These are phyloP conservation scores for Ostrea edulis DNA, from an alignment of 1,140 invertebrate species.

Conservation along the genomic window DNA sequence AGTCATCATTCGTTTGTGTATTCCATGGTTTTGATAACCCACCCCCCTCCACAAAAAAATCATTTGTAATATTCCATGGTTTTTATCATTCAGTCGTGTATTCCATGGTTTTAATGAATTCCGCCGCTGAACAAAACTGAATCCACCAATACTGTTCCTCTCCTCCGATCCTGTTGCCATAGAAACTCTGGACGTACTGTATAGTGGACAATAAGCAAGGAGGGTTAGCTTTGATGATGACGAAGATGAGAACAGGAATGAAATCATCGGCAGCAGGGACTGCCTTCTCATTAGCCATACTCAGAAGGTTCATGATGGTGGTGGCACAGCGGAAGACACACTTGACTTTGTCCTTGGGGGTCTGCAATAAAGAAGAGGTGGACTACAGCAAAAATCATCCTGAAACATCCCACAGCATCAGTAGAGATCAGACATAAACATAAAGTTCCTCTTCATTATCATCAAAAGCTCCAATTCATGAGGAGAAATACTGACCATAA, in stretches of 20 bases:
- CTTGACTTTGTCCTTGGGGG: conserved; percentile 95
- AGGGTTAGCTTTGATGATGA: conserved; percentile 98
- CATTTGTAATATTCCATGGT: too few relatives aligned
- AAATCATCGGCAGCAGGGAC: conserved; percentile 98
- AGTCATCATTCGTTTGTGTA: conserved; percentile 78
- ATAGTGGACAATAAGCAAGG: conserved; percentile 96
- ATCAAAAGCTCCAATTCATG: too few relatives aligned
- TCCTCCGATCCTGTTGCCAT: conserved; percentile 89
- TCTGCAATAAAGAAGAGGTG: conserved; percentile 78
- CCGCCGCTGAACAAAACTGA: conserved; percentile 96
- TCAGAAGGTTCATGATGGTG: conserved; percentile 93
- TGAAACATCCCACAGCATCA: too few relatives aligned
- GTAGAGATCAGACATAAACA: too few relatives aligned
- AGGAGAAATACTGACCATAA: too few relatives aligned
- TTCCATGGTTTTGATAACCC: conserved; percentile 99
- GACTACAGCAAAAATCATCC: too few relatives aligned
- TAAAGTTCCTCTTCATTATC: too few relatives aligned
- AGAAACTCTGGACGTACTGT: conserved; percentile 97
- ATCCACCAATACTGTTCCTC: conserved; percentile 99
- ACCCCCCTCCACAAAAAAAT: conserved; percentile 94
- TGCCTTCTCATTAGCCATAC: conserved; percentile 87
- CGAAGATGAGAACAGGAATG: conserved; percentile 96
- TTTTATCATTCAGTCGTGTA: conserved; percentile 79
- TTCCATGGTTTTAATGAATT: conserved; percentile 99
- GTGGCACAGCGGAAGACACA: conserved; percentile 92